Base-by-base conservation (phyloP, 1,140 invertebrate species). In the Dendrolimus punctatus region DNA sequence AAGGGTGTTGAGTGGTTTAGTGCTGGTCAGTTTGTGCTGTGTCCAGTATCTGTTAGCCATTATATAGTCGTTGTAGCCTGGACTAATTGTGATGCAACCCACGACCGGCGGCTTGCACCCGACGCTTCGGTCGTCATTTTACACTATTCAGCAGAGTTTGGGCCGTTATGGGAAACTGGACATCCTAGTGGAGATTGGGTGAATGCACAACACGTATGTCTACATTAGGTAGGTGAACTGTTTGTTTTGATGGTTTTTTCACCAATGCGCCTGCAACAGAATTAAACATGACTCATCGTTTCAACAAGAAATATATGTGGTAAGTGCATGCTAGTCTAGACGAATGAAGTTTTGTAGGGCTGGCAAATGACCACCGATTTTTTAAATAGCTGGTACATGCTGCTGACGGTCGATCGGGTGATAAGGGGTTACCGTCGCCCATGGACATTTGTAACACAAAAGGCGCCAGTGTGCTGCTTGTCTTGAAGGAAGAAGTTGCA, bases 41-140 rank as follows among this genome's bases (percentile, higher is more conserved):
- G 46, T 49, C 40, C 49, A 52, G 46, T 40, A 58, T 57, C 58
- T 49, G 44, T 54, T 46, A 65, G 70, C 71, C 23, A 62, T 78
- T 82, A 74, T 85, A 81, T 85, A 85, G 58, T 71, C 67, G 62
- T 59, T 65, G 60, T 68, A 57, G 66, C 58, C 67, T 49, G 66
- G 67, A 63, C 61, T 80, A 53, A 85, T 85, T 82, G 71, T 58
- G 66, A 85, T 81, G 62, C 81, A 58, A 51, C 48, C 23, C 81
- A 80, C 76, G 77, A 39, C 23, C 9, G 39, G 4, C 9, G 54
- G 56, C 61, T 53, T 66, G 71, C 66, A 68, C 64, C 60, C 55
- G 67, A 59, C 58, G 62, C 55, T 58, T 62, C 51, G 57, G 55
- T 62, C 66, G 70, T 73, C 59, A 69, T 65, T 75, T 76, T 73